Evolutionary conservation across 2,888 invertebrate species (phyloP), one percentile per base, ranked within the genome.

Genomic region (Thymelicus sylvestris): DNA sequence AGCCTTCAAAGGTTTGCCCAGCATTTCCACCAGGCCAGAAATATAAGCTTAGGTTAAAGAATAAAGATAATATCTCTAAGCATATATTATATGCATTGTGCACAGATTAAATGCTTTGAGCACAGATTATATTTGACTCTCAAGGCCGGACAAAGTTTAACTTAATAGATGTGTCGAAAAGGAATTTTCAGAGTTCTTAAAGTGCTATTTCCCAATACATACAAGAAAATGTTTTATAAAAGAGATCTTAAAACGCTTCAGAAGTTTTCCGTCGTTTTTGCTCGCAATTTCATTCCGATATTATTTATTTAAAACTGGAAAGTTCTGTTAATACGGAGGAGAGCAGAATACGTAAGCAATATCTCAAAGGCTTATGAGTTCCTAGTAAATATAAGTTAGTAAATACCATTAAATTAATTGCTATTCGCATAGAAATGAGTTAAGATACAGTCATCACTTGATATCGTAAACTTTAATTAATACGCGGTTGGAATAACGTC

Each of bases 231-330:
- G 48, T 52, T 52, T 15, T 55, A 55, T 31, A 7, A 50, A 38
- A 31, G 38, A 39, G 13, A 41, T 55, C 65, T 44, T 39, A 31
- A 24, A 66, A 47, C 31, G 47, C 31, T 47, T 4, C 57, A 47
- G 57, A 66, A 66, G 47, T 66, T 55, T 57, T 8, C 19, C 39
- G 38, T 39, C 65, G 55, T 44, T 66, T 52, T 55, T 44, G 52
- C 52, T 41, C 55, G 24, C 44, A 59, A 66, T 59, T 66, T 48
- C 66, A 59, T 66, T 66, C 31, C 66, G 59, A 66, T 59, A 59
- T 59, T 59, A 66, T 66, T 66, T 66, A 59, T 66, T 66, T 66
- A 66, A 31, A 66, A 66, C 44, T 31, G 66, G 47, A 66, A 66
- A 66, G 57, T 66, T 52, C 65, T 66, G 55, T 55, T 55, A n/a